These are phyloP conservation scores for Sturnus vulgaris DNA, from an alignment of 2,113 vertebrate genomes.

Conservation along the genomic window DNA sequence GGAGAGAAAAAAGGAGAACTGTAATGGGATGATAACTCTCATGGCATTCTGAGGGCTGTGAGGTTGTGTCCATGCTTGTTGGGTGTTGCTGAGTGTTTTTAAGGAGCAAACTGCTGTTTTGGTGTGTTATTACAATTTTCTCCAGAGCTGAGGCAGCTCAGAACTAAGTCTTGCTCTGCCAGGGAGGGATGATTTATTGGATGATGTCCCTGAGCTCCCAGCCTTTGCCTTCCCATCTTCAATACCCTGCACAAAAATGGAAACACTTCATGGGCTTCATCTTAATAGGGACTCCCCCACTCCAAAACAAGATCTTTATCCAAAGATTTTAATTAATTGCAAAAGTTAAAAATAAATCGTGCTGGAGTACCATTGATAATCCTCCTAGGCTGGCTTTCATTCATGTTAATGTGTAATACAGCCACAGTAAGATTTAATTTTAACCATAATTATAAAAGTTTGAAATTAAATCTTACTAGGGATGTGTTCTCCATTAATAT, in stretches of 20 bases:
- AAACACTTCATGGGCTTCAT: slow-evolving; percentile 34
- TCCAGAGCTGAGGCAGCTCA: background rate
- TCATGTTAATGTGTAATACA: slow-evolving; percentile 75
- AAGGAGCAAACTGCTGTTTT: background rate
- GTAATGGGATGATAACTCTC: background rate
- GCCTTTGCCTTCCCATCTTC: background rate
- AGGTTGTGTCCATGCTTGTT: accelerated
- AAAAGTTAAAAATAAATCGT: slow-evolving; percentile 76
- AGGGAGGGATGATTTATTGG: background rate
- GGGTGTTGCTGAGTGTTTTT: background rate
- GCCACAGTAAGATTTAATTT: slow-evolving; percentile 82
- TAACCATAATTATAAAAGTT: slow-evolving; percentile 82
- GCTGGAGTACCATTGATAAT: slow-evolving; percentile 71
- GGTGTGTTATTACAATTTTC: background rate
- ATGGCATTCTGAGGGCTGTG: accelerated
- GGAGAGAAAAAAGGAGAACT: background rate
- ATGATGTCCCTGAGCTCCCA: background rate
- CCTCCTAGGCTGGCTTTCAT: slow-evolving; percentile 74
- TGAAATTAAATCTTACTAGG: slow-evolving; percentile 80
- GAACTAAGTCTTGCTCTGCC: background rate
- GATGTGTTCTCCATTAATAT: slow-evolving; percentile 78
- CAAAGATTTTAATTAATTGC: slow-evolving; percentile 78
- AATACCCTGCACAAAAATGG: background rate
- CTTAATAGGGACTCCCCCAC: slow-evolving; percentile 49
- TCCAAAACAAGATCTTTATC: slow-evolving; percentile 73